Evolutionary conservation across 2,888 invertebrate genomes (phyloP), one percentile per base, ranked within the genome.

Genomic region (Kuschelorhynchus macadamiae): DNA sequence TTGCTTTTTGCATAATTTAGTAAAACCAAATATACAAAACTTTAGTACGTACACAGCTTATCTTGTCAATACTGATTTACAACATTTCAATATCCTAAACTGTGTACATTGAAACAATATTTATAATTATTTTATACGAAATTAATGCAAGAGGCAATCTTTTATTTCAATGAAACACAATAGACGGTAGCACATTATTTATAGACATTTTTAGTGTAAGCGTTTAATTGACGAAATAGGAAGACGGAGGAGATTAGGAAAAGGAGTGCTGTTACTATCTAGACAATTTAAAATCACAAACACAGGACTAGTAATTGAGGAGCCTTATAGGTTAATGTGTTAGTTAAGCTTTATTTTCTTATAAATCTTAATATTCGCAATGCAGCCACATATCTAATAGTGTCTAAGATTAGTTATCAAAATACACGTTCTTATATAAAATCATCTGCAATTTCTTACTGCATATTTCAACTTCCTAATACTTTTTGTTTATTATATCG

Each of bases 311-410:
- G 50, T 63, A 80, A 79, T 76, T 81, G 82, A 82, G 83, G 83
- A 83, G 83, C 83, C 83, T 82, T 81, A 79, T 79, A 81, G 80
- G 80, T 80, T 49, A 69, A 72, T 63, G 64, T 71, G 50, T 69
- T 68, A 59, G 39, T 25, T 49, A 39, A 57, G 52, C 21, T 57
- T 44, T 18, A 56, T 30, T 56, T 17, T 25, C 9, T 9, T 41
- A 21, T 14, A 2, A 30, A 16, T 17, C 11, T 42, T 39, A 14
- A 11, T 9, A 49, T 49, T 25, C 49, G 12, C 12, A 14, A 50
- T 32, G 61, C 61, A 61, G 61, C 41, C 61, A 61, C 61, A 49
- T 41, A 9, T 42, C 2, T 42, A 16, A 3, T 42, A 42, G 11
- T 42, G 3, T 14, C 17, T 42, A 42, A 42, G 11, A 16, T 17